Evolutionary conservation across 2,888 invertebrate genomes (phyloP).

Genomic region (Hirtodrosophila trivittata): DNA sequence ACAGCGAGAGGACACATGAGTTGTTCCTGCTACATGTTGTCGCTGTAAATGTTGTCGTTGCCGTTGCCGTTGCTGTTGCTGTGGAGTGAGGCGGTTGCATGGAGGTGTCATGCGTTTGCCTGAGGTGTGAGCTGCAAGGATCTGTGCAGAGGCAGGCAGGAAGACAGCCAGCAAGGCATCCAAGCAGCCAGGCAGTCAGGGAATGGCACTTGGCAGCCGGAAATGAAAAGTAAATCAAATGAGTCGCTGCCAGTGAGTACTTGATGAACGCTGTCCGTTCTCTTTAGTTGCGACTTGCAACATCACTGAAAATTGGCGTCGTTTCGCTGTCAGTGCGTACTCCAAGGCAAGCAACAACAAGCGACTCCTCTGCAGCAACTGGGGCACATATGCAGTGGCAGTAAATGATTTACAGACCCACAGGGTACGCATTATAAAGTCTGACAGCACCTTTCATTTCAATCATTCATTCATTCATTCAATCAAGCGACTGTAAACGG

Average conservation of each 20-base stretch:
- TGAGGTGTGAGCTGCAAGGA: background rate
- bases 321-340: constrained; percentile 59
- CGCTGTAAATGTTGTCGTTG: constrained; percentile 23
- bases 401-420: background rate
- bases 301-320: constrained; percentile 53
- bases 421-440: background rate
- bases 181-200: constrained; percentile 25
- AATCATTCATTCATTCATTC: constrained; percentile 1
- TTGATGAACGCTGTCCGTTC: constrained; percentile 58
- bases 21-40: constrained; percentile 42
- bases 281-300: constrained; percentile 24
- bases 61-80: constrained; percentile 3
- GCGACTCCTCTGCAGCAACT: background rate
- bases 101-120: background rate
- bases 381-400: background rate
- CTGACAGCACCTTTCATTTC: background rate
- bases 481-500: background rate
- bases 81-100: constrained; percentile 16
- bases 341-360: constrained; percentile 16
- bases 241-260: constrained; percentile 52
- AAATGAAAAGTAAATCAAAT: constrained; percentile 82
- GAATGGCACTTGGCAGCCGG: constrained; percentile 71
- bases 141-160: background rate
- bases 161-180: no score
- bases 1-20: constrained; percentile 35